Evolutionary conservation across 2,113 vertebrate species (phyloP).

Genomic region (Otolemur garnettii): DNA sequence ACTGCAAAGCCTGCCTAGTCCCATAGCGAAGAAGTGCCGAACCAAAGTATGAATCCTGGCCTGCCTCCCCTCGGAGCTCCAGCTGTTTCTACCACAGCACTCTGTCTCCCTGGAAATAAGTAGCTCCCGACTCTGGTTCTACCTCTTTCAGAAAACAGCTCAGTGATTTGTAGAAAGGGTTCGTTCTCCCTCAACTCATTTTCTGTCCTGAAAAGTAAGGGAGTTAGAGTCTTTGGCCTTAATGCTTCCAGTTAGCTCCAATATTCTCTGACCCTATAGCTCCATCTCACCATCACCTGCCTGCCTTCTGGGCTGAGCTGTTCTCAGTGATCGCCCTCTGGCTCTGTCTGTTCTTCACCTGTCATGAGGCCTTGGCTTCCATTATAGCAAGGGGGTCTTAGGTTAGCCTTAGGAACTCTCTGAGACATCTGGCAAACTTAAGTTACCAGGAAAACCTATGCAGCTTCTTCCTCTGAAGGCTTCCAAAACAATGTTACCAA

Average conservation of each 20-base stretch:
- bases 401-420: neutral
- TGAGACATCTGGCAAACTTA: neutral
- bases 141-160: neutral
- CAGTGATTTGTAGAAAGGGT: neutral
- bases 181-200: neutral
- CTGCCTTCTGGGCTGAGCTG: neutral
- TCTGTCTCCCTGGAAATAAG: neutral
- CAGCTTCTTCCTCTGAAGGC: neutral
- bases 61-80: neutral
- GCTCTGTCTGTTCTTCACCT: neutral
- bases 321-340: neutral
- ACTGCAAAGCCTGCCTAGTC: neutral
- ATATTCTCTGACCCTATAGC: neutral
- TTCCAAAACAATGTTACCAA: neutral
- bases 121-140: neutral
- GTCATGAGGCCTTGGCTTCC: neutral
- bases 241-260: neutral
- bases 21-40: neutral
- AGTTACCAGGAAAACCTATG: neutral
- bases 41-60: too few relatives aligned
- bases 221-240: neutral
- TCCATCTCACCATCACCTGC: neutral
- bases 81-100: neutral
- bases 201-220: neutral
- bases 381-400: neutral